Percentiles rank a stretch among this genome's conserved stretches.
phyloP scores from a whole-genome alignment of 2,888 invertebrate genomes.

The Nephrotoma flavescens region DNA sequence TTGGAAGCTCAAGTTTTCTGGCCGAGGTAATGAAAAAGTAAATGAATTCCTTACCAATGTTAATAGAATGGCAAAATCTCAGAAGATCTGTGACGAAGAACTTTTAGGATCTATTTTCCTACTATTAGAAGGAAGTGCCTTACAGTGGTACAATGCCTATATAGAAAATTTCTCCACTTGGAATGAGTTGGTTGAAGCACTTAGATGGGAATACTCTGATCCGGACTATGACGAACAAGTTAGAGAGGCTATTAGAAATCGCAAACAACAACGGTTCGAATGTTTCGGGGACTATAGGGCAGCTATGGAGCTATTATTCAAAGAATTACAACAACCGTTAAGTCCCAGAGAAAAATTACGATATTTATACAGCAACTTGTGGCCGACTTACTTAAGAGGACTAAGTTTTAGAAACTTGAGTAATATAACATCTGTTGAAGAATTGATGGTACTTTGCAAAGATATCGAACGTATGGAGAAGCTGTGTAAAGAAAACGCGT shows the following conservation, averaged over 20 bases:
- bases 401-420: not conserved
- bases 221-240: not conserved
- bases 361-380: not conserved
- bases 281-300: not conserved
- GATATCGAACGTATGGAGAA: not conserved
- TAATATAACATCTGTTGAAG: not conserved
- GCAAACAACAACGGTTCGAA: not conserved
- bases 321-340: not conserved
- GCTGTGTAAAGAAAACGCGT: not conserved
- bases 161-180: not conserved
- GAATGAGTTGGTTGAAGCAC: not conserved
- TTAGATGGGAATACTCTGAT: not conserved
- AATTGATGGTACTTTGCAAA: not conserved
- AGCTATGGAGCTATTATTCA: not conserved
- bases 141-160: not conserved
- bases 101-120: not conserved
- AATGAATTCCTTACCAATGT: not conserved
- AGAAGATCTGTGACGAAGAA: no score
- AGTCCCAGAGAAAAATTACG: not conserved
- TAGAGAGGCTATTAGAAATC: not conserved
- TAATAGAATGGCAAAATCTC: not conserved
- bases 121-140: not conserved
- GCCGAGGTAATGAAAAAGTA: not conserved
- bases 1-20: not conserved
- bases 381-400: no score